Conservation (phyloP, 2,797 vertebrate species). For the Sebastes taczanowskii region DNA sequence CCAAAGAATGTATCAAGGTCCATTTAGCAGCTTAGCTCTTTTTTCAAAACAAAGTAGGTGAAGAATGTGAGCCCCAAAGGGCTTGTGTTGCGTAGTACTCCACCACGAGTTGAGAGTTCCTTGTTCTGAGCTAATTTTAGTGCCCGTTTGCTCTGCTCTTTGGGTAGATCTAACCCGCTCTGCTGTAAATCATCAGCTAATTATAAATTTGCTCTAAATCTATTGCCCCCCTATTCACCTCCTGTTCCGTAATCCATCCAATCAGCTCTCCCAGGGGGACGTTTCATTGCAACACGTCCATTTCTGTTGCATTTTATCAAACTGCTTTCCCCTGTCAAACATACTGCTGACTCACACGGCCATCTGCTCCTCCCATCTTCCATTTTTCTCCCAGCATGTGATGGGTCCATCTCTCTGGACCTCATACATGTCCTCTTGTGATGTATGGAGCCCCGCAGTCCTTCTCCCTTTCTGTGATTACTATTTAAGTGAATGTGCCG, state of each 20-base stretch:
- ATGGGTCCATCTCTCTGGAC: constrained; percentile 64
- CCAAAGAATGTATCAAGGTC: background rate
- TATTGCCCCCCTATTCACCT: constrained; percentile 16
- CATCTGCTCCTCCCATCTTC: constrained; percentile 47
- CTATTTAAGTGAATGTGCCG: constrained; percentile 70
- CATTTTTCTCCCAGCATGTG: constrained; percentile 63
- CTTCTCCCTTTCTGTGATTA: constrained; percentile 64
- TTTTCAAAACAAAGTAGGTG: background rate
- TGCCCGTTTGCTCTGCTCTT: constrained; percentile 38
- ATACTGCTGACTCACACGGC: constrained; percentile 61
- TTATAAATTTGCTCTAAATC: constrained; percentile 62
- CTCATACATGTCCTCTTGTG: constrained; percentile 65
- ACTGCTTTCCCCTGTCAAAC: constrained; percentile 39
- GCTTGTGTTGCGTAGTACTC: constrained; percentile 24
- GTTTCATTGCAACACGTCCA: constrained; percentile 40
- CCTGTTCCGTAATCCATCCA: constrained; percentile 44
- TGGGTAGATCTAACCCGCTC: constrained; percentile 24
- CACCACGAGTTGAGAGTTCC: constrained; percentile 12
- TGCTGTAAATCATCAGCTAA: constrained; percentile 61
- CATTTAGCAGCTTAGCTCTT: background rate
- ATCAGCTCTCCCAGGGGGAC: constrained; percentile 28
- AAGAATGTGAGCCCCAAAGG: constrained; percentile 25
- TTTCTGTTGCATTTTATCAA: constrained; percentile 37
- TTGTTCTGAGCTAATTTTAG: constrained; percentile 45
- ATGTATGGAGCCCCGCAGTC: constrained; percentile 60